phyloP scores from a whole-genome alignment of 2,888 invertebrate genomes.

The Eulithis testata region DNA sequence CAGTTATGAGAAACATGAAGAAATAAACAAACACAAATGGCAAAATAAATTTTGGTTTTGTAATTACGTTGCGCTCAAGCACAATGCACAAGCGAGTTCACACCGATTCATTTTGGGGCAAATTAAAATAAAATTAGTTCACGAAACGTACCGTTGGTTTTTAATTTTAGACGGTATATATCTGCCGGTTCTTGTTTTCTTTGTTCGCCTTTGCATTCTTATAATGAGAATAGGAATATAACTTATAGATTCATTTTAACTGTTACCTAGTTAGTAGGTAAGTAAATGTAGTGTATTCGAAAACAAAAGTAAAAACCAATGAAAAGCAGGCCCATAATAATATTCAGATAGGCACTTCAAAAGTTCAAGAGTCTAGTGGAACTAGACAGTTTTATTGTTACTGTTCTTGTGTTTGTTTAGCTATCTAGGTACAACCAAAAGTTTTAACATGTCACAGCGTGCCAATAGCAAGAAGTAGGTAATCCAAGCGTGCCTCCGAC shows the following conservation, averaged over 20 bases:
- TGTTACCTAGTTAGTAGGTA: too few relatives aligned
- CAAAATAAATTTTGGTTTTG: slow-evolving; percentile 42
- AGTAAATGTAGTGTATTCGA: too few relatives aligned
- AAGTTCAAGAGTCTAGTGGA: too few relatives aligned
- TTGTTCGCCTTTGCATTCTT: background rate
- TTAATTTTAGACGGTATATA: slow-evolving; percentile 44
- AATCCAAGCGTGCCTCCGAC: slow-evolving; percentile 60
- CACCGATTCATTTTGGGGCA: slow-evolving; percentile 47
- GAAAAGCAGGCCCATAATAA: too few relatives aligned
- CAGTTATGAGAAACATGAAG: slow-evolving; percentile 80
- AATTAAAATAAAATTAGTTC: slow-evolving; percentile 48
- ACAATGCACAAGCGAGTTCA: slow-evolving; percentile 44
- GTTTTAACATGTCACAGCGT: slow-evolving; percentile 61
- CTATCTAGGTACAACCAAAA: slow-evolving; percentile 48
- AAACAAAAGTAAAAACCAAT: too few relatives aligned
- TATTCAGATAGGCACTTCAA: too few relatives aligned
- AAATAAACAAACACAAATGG: slow-evolving; percentile 56
- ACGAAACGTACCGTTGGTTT: slow-evolving; percentile 43
- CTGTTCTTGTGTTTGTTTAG: slow-evolving; percentile 30
- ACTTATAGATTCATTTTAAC: background rate
- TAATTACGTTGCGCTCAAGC: slow-evolving; percentile 46
- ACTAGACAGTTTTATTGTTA: slow-evolving; percentile 4
- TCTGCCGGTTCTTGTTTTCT: slow-evolving; percentile 32
- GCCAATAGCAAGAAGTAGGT: slow-evolving; percentile 59
- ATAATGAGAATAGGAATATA: too few relatives aligned